These are phyloP conservation scores for Himantopus leucocephalus DNA, from an alignment of 2,113 vertebrate genomes.

Conservation along the genomic window DNA sequence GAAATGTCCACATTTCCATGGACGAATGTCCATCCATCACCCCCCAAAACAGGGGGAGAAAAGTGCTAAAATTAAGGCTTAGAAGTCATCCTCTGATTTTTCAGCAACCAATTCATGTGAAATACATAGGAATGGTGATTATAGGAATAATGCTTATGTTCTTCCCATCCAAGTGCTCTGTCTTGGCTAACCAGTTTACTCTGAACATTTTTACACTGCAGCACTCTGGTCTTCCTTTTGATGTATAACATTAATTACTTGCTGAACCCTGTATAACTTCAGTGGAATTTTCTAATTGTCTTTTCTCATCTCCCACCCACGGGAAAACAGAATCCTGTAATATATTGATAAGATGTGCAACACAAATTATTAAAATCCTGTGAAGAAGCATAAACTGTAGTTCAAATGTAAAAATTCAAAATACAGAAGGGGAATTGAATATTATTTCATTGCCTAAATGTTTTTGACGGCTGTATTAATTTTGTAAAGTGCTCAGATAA, in stretches of 20 bases:
- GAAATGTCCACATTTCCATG: background rate
- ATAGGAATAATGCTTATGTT: background rate
- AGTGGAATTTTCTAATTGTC: background rate
- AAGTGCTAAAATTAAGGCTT: background rate
- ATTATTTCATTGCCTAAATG: background rate
- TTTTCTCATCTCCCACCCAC: background rate
- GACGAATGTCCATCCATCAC: too few relatives aligned
- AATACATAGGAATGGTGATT: background rate
- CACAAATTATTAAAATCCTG: background rate
- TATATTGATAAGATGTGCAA: background rate
- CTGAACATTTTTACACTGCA: background rate
- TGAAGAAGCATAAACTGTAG: background rate
- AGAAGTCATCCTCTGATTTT: background rate
- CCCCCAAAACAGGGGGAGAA: accelerated
- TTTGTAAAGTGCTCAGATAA: background rate
- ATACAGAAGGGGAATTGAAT: background rate
- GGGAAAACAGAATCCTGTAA: background rate
- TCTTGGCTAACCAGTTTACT: background rate
- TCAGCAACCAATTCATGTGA: background rate
- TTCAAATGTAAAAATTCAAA: background rate
- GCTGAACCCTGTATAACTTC: background rate
- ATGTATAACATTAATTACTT: background rate
- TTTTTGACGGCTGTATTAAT: background rate
- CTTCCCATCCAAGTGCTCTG: background rate
- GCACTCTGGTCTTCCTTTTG: background rate